Base-by-base conservation (phyloP, 1,140 invertebrate genomes). In the Vanessa tameamea region DNA sequence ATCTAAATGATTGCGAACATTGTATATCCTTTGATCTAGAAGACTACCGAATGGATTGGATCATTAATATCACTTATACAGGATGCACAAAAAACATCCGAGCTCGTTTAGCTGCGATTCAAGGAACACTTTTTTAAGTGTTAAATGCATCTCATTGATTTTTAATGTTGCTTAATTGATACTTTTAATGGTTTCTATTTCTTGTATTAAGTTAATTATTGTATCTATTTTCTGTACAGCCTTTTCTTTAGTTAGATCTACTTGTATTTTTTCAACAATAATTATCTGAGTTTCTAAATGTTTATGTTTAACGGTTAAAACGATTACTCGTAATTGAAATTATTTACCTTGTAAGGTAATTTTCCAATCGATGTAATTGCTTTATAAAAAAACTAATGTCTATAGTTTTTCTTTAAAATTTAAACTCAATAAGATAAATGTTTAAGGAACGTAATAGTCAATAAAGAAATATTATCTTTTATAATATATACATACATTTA, bases 1-100 rank as follows among this genome's bases (percentile, higher is more conserved):
- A 37, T 61, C 31, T 61, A 61, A 61, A 61, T n/a, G 23, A 37
- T 37, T 14, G 14, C 57, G 26, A 61, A 61, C 57, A 61, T 61
- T 31, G 57, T 61, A 61, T 61, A 14, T 15, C 57, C 57, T 61
- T 61, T 61, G 57, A 61, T 61, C 57, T 31, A 37, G 57, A 37
- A 26, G 31, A 15, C 26, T 61, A 61, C 57, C 57, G 57, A 61
- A 61, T 15, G 57, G 57, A 12, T n/a, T 26, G 26, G 57, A 61
- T 61, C 57, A 61, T 61, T 61, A 31, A 61, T 61, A 31, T 61
- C 57, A 61, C 57, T 61, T 61, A 61, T 61, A 61, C 23, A 61
- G 23, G 57, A 3, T n/a, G 23, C 14, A 26, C 57, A 61, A 61
- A 61, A 61, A 37, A 37, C 1, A 61, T 61, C 14, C 26, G 2